A percentile compares a stretch with the other conserved stretches of the same genome.
Evolutionary conservation across 2,888 invertebrate genomes (phyloP).

Genomic region (Mantis religiosa): DNA sequence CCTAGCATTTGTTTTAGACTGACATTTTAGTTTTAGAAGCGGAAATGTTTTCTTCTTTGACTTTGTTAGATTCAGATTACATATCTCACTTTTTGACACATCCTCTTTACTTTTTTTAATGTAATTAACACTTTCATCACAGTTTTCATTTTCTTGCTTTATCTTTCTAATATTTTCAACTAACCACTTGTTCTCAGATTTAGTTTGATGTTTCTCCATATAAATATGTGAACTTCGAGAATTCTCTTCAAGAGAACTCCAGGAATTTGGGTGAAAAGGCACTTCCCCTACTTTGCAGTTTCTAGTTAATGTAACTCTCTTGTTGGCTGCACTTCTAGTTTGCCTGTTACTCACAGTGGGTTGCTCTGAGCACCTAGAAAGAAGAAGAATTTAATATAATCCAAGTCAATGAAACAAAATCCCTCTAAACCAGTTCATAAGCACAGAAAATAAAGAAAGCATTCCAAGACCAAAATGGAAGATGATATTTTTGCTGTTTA

Average conservation of each 20-base stretch:
- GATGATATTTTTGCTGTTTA: background rate
- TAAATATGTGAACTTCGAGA: background rate
- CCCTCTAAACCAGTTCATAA: background rate
- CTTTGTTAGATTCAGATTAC: background rate
- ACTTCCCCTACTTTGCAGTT: background rate
- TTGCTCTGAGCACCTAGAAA: slow-evolving; percentile 13
- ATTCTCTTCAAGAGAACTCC: background rate
- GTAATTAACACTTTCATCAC: background rate
- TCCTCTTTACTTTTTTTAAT: background rate
- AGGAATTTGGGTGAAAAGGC: background rate
- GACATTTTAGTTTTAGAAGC: background rate
- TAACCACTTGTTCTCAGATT: background rate
- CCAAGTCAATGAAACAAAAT: background rate
- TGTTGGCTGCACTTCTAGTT: slow-evolving; percentile 11
- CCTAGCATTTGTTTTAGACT: background rate
- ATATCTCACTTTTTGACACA: background rate
- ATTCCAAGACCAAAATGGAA: background rate
- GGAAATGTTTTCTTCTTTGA: background rate
- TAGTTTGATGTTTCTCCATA: background rate
- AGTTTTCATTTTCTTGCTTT: background rate
- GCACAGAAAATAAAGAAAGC: background rate
- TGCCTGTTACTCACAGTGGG: slow-evolving; percentile 2
- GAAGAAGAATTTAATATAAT: slow-evolving; percentile 10
- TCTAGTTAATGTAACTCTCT: background rate
- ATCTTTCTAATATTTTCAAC: background rate